A percentile compares a stretch with the other conserved stretches of the same genome.
Evolutionary conservation across 2,113 vertebrate species (phyloP).

Genomic region (Marcusenius ussheri): DNA sequence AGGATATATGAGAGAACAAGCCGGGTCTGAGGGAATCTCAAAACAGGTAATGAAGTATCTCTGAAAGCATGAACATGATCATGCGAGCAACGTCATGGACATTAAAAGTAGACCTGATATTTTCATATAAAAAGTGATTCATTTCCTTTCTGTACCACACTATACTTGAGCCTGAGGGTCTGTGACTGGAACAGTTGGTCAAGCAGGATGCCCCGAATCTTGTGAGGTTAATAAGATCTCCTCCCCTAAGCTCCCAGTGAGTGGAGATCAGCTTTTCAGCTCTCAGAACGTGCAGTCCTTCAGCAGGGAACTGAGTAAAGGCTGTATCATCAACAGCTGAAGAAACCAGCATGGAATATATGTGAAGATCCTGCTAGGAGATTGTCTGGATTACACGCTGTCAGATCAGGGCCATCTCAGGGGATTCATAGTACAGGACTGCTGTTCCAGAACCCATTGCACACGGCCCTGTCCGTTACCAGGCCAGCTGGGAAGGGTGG

Average conservation of each 20-base stretch:
- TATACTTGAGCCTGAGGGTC: background rate
- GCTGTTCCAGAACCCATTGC: background rate
- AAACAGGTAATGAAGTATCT: background rate
- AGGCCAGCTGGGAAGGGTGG: background rate
- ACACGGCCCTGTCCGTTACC: background rate
- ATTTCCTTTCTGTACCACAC: background rate
- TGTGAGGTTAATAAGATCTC: background rate
- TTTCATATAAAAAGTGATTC: background rate
- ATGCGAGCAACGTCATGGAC: background rate
- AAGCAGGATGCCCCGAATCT: background rate
- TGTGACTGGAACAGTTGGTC: background rate
- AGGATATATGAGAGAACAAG: background rate
- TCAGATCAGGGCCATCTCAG: background rate
- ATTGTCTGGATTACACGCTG: background rate
- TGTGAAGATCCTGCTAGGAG: background rate
- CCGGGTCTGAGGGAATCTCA: background rate
- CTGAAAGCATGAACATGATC: background rate
- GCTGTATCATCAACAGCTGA: background rate
- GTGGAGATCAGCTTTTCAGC: background rate
- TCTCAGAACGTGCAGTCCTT: background rate
- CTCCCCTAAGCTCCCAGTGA: background rate
- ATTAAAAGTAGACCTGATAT: background rate
- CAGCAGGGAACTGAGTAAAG: background rate
- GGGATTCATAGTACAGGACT: background rate
- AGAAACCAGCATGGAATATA: background rate